Base-by-base conservation (phyloP, 1,140 invertebrate genomes). In the Nixonia krombeini region DNA sequence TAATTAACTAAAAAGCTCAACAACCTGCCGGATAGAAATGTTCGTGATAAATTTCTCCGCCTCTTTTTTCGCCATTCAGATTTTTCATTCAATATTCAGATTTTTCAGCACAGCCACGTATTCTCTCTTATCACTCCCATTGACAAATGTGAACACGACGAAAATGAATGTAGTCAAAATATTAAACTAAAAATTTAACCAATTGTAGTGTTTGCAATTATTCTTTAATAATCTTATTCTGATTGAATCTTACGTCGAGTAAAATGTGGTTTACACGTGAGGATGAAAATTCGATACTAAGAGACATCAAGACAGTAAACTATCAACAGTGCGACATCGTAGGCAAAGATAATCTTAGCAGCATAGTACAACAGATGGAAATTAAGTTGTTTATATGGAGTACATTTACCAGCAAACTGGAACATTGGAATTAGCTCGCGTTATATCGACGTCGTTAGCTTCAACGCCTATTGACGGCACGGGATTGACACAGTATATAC, bases 391-490 rank as follows among this genome's bases (percentile, higher is more conserved):
- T 38, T n/a, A n/a, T n/a, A 29, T 23, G 31, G 26, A 31, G 25
- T 15, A 17, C 15, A 12, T 10, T 28, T 29, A 23, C 25, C 49
- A 21, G 18, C 25, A 8, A 23, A n/a, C 9, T 31, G 18, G 49
- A 66, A 58, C 47, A 66, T 58, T 53, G 41, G 42, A 57, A 35
- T 58, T 58, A 65, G 58, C 49, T 42, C 35, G 49, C 47, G 53
- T 64, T 65, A 58, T 55, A 58, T 59, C 47, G 44, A 55, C 53
- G 63, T 66, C 63, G 63, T 66, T 59, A 59, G 56, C 51, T 70
- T 64, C 66, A 61, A 70, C 62, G 57, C 68, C 62, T 58, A 63
- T 62, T 57, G 53, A 63, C 66, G 68, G 40, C 50, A 50, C 25
- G n/a, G n/a, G 53, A 66, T 66, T 71, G 68, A 65, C 67, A 49